phyloP scores from a whole-genome alignment of 64 coral and sea anemone species.

The Trachythela sp. region DNA sequence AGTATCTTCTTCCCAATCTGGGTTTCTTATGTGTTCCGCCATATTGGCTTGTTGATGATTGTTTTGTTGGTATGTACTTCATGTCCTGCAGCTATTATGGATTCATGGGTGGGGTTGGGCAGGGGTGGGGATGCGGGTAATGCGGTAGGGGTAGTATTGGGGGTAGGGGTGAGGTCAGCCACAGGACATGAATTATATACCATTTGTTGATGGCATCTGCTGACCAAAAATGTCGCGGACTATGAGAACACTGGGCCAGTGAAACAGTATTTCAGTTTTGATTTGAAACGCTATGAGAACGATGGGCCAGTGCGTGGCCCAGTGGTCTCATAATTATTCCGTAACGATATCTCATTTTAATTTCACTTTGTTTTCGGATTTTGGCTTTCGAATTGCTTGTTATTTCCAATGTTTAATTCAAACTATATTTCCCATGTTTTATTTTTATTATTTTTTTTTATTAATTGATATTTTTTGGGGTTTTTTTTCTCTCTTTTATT shows the following conservation, averaged over 20 bases:
- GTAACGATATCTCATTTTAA: not conserved
- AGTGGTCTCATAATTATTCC: not conserved
- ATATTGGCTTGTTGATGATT: not conserved
- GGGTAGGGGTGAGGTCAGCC: no score
- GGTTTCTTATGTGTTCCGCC: not conserved
- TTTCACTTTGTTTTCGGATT: not conserved
- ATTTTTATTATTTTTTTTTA: not conserved
- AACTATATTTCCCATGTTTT: not conserved
- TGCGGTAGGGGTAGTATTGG: no score
- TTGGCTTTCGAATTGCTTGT: not conserved
- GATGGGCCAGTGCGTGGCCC: not conserved
- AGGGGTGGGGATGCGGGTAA: no score
- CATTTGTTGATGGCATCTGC: no score
- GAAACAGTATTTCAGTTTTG: not conserved
- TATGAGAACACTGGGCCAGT: slow-evolving; percentile 1
- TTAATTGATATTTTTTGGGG: not conserved
- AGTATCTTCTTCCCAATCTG: not conserved
- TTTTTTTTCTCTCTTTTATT: not conserved
- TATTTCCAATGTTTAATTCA: slow-evolving; percentile 5
- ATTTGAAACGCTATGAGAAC: not conserved
- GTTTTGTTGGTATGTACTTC: no score
- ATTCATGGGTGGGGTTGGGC: no score
- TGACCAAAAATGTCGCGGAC: not conserved
- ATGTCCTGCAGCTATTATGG: no score
- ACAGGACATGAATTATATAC: no score